These are phyloP conservation scores for Portunus trituberculatus DNA, from an alignment of 1,140 invertebrate species.

Conservation along the genomic window DNA sequence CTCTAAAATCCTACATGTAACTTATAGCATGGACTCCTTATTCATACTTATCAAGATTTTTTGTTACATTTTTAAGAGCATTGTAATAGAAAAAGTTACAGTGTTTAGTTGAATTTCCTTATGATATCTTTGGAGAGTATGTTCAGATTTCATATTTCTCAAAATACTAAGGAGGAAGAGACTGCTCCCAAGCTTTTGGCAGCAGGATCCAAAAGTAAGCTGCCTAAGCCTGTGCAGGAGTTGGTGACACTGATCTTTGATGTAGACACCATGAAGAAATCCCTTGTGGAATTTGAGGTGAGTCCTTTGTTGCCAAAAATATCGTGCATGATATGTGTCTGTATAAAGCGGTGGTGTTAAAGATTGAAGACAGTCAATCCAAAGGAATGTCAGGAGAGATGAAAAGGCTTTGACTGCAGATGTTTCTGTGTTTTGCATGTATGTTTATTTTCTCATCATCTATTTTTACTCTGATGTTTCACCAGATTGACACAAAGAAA, in stretches of 20 bases:
- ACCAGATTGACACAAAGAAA: conserved; percentile 93
- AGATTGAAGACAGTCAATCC: too few relatives aligned
- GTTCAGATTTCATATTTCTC: too few relatives aligned
- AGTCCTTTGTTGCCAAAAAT: neutral
- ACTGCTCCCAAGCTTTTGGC: conserved; percentile 78
- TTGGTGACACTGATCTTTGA: conserved; percentile 95
- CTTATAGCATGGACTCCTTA: too few relatives aligned
- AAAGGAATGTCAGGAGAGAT: too few relatives aligned
- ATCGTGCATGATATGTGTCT: neutral
- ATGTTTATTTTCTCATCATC: too few relatives aligned
- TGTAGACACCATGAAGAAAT: conserved; percentile 93
- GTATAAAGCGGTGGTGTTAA: neutral
- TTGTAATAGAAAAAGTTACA: too few relatives aligned
- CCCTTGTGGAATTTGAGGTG: conserved; percentile 94
- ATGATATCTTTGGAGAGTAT: neutral
- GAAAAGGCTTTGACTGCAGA: neutral
- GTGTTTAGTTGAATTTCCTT: neutral
- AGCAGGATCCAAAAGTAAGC: conserved; percentile 84
- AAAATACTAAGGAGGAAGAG: conserved; percentile 79
- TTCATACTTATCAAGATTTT: conserved; percentile 26
- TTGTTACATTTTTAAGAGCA: neutral
- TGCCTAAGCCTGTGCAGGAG: conserved; percentile 89
- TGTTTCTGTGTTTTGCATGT: too few relatives aligned
- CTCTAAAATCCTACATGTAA: too few relatives aligned
- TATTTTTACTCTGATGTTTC: conserved; percentile 79